Percentiles rank a stretch among this genome's conserved stretches.
Conservation (phyloP, 1,140 invertebrate genomes). For the Heterodera schachtii region DNA sequence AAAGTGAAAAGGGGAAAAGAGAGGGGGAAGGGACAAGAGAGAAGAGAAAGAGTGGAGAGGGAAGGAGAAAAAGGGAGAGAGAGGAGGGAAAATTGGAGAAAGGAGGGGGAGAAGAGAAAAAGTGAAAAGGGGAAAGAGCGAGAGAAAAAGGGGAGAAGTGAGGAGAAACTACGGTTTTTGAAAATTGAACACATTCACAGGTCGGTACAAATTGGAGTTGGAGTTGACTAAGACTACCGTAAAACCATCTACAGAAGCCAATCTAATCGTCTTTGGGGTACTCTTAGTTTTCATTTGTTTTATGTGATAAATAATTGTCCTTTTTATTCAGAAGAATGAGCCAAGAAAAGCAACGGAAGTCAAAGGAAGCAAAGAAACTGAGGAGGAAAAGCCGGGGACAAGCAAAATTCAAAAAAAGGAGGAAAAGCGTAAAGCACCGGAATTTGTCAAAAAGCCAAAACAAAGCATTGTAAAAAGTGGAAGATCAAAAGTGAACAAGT, state of each 20-base stretch:
- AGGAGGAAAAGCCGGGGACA: neutral
- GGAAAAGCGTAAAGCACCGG: slow-evolving; percentile 14
- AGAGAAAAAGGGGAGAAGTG: neutral
- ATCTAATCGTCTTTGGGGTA: slow-evolving; percentile 3
- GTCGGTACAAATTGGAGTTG: slow-evolving; percentile 24
- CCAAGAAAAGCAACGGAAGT: neutral
- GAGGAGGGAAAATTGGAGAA: slow-evolving; percentile 15
- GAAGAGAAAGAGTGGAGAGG: neutral
- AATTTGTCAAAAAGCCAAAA: slow-evolving; percentile 25
- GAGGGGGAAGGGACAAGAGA: neutral
- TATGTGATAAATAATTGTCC: no score
- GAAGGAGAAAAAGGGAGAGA: no score
- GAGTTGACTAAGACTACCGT: slow-evolving; percentile 6
- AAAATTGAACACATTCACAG: neutral
- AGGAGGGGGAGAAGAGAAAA: neutral
- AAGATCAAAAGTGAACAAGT: neutral
- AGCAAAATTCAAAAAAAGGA: neutral
- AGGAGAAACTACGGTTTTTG: neutral
- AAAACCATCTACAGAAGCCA: slow-evolving; percentile 22
- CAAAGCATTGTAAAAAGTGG: slow-evolving; percentile 17
- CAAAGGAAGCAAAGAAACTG: neutral
- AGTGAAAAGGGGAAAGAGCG: neutral
- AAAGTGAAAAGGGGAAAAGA: neutral
- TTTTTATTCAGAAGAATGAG: neutral
- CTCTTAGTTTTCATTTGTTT: no score